These are phyloP conservation scores for Drosophila kokeensis DNA, from an alignment of 2,888 invertebrate species.

Conservation along the genomic window DNA sequence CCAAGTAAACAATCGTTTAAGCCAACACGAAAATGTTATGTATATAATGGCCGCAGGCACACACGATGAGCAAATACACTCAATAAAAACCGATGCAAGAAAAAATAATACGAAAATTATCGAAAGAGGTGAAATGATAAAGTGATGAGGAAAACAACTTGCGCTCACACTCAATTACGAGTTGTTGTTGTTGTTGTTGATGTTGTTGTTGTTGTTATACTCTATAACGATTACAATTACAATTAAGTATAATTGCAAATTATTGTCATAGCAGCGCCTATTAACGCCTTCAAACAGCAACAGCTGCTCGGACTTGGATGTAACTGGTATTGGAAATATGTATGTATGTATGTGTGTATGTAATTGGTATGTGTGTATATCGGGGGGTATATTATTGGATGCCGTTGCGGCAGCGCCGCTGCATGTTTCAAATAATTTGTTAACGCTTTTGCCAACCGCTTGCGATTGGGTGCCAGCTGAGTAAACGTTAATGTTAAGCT, in stretches of 20 bases:
- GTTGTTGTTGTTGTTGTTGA: conserved; percentile 25
- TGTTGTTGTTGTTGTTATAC: conserved; percentile 29
- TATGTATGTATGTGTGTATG: neutral
- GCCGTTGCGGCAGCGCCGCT: conserved; percentile 64
- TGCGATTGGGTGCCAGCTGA: conserved; percentile 67
- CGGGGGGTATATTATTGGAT: conserved; percentile 60
- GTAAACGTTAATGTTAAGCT: conserved; percentile 66
- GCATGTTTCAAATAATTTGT: conserved; percentile 77
- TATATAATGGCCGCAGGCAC: conserved; percentile 54
- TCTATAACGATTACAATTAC: conserved; percentile 56
- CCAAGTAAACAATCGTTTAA: conserved; percentile 73
- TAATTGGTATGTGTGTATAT: conserved; percentile 4
- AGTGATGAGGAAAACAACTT: conserved; percentile 25
- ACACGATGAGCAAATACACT: conserved; percentile 62
- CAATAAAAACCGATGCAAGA: conserved; percentile 47
- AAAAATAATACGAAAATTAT: conserved; percentile 31
- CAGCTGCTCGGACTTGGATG: conserved; percentile 6
- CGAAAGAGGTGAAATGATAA: conserved; percentile 9
- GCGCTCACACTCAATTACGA: conserved; percentile 56
- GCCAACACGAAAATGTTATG: conserved; percentile 60
- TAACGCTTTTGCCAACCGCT: conserved; percentile 61
- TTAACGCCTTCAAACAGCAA: conserved; percentile 68
- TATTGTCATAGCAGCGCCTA: conserved; percentile 78
- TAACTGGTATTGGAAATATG: conserved; percentile 20
- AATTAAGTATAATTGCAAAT: conserved; percentile 79